These are phyloP conservation scores for Pampus argenteus DNA, from an alignment of 2,797 vertebrate species.

Conservation along the genomic window DNA sequence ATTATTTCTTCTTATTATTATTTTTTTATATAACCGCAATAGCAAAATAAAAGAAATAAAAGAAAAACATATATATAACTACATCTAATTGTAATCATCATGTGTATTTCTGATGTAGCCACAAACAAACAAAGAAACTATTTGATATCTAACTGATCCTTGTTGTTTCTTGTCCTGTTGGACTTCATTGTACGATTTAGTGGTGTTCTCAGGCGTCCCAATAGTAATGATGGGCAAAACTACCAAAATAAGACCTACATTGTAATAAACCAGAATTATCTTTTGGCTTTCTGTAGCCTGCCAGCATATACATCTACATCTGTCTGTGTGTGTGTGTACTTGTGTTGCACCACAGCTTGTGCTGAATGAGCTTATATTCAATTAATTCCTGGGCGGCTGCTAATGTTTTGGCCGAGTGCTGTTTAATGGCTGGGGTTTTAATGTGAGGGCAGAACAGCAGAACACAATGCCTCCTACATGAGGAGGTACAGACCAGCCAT, in stretches of 20 bases:
- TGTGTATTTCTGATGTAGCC: too few relatives aligned
- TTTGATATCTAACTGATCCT: slow-evolving; percentile 1
- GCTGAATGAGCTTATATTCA: slow-evolving; percentile 81
- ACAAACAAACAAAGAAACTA: too few relatives aligned
- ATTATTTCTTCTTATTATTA: too few relatives aligned
- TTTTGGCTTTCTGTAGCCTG: neutral
- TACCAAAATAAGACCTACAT: neutral
- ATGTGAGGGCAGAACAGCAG: slow-evolving; percentile 74
- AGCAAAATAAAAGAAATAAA: too few relatives aligned
- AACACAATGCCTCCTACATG: slow-evolving; percentile 65
- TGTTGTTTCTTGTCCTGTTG: neutral
- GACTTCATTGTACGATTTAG: neutral
- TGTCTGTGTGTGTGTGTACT: slow-evolving; percentile 11
- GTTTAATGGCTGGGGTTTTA: slow-evolving; percentile 75
- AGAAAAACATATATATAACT: too few relatives aligned
- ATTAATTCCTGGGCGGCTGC: slow-evolving; percentile 73
- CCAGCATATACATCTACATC: neutral
- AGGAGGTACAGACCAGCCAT: slow-evolving; percentile 29
- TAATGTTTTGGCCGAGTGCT: slow-evolving; percentile 73
- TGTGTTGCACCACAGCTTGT: slow-evolving; percentile 59
- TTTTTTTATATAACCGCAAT: too few relatives aligned
- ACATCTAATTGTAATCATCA: too few relatives aligned
- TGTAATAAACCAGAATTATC: neutral
- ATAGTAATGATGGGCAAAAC: too few relatives aligned
- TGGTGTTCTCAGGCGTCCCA: too few relatives aligned